A percentile compares a stretch with the other conserved stretches of the same genome.
Evolutionary conservation across 2,888 invertebrate species (phyloP).

Genomic region (Agrilus cyanescens): DNA sequence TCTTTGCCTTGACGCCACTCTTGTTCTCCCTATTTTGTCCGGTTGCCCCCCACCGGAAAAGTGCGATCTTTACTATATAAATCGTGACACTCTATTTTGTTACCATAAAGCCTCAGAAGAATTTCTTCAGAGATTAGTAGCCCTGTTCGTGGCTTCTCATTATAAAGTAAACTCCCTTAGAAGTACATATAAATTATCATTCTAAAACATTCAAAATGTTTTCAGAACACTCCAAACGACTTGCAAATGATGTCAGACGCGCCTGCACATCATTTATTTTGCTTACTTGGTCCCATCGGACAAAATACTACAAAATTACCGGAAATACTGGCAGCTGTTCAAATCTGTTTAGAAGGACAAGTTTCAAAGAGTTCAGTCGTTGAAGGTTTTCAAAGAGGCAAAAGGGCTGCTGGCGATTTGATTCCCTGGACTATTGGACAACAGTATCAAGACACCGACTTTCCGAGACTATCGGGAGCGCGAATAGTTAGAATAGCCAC

Average conservation of each 20-base stretch:
- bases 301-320: slow-evolving; percentile 62
- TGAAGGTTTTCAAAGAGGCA: slow-evolving; percentile 73
- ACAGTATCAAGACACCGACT: slow-evolving; percentile 89
- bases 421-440: slow-evolving; percentile 98
- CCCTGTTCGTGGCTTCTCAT: slow-evolving; percentile 94
- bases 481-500: slow-evolving; percentile 94
- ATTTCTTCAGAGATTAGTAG: slow-evolving; percentile 84
- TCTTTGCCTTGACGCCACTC: slow-evolving; percentile 79
- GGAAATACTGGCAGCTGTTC: slow-evolving; percentile 87
- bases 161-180: slow-evolving; percentile 61
- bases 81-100: slow-evolving; percentile 89
- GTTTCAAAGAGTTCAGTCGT: slow-evolving; percentile 59
- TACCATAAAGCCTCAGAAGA: slow-evolving; percentile 88
- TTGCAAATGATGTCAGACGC: slow-evolving; percentile 97
- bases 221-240: slow-evolving; percentile 93
- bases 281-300: slow-evolving; percentile 77
- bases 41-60: slow-evolving; percentile 82
- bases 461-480: slow-evolving; percentile 81
- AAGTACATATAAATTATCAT: not conserved
- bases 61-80: slow-evolving; percentile 83
- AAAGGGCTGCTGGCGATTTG: slow-evolving; percentile 88
- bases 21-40: slow-evolving; percentile 50
- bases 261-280: slow-evolving; percentile 95
- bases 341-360: slow-evolving; percentile 68
- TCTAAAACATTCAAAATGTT: slow-evolving; percentile 7